Conservation (phyloP, 2,113 vertebrate species). For the Otolemur garnettii region DNA sequence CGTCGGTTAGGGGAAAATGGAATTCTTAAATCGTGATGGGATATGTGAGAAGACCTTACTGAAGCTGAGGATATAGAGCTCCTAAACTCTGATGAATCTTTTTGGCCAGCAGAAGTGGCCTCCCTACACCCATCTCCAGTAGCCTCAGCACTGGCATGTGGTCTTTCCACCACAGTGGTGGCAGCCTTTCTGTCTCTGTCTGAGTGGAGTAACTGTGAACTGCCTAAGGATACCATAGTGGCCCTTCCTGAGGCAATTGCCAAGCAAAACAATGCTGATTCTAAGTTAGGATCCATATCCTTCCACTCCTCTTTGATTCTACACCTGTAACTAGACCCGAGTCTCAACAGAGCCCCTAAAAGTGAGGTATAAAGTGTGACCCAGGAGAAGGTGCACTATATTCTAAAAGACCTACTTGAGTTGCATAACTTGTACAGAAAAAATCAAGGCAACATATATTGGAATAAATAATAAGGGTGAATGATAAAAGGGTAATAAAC, state of each 20-base stretch:
- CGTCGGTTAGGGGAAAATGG: neutral
- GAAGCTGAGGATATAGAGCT: neutral
- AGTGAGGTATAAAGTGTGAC: neutral
- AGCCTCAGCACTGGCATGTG: neutral
- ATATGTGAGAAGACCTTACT: neutral
- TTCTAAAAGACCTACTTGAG: neutral
- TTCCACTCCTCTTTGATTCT: neutral
- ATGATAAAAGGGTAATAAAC: neutral
- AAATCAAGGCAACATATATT: too few species aligned
- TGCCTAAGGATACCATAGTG: neutral
- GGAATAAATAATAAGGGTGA: neutral
- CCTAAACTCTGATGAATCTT: neutral
- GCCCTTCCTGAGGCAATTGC: neutral
- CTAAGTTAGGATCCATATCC: neutral
- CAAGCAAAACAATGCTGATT: neutral
- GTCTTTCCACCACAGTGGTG: neutral
- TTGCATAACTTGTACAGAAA: neutral
- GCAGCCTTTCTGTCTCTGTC: neutral
- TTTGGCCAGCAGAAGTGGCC: neutral
- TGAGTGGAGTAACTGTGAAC: neutral
- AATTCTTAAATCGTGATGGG: neutral
- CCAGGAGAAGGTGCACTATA: neutral
- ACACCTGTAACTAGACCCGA: neutral
- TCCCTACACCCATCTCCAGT: neutral
- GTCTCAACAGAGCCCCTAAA: neutral